These are phyloP conservation scores for Drosophila tripunctata DNA, from an alignment of 2,888 invertebrate species.

Conservation along the genomic window DNA sequence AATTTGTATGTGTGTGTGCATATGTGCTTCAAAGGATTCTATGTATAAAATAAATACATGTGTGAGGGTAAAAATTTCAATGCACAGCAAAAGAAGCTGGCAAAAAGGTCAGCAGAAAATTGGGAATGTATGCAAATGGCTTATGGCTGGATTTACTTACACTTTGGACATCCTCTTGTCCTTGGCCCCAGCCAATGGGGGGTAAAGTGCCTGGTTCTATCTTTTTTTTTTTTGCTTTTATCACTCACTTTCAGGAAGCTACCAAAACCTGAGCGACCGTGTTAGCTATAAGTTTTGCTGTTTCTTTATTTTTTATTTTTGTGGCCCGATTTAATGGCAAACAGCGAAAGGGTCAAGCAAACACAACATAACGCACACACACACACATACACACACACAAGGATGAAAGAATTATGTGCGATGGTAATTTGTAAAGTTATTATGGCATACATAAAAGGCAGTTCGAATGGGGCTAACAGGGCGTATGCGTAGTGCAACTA, in stretches of 20 bases:
- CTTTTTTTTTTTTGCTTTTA: conserved; percentile 39
- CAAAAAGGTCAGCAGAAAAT: conserved; percentile 47
- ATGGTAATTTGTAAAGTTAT: conserved; percentile 70
- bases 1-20: not conserved
- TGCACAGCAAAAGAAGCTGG: conserved; percentile 25
- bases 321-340: conserved; percentile 55
- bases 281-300: conserved; percentile 32
- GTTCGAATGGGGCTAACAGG: conserved; percentile 40
- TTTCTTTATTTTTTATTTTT: conserved; percentile 19
- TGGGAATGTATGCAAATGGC: conserved; percentile 73
- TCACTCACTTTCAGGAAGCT: conserved; percentile 47
- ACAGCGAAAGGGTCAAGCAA: conserved; percentile 53
- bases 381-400: too few species aligned
- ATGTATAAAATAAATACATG: conserved; percentile 18
- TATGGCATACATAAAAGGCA: conserved; percentile 41
- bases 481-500: conserved; percentile 45
- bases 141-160: conserved; percentile 72
- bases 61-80: conserved; percentile 15
- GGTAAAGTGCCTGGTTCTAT: too few species aligned
- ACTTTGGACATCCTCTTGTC: conserved; percentile 45
- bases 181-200: conserved; percentile 12
- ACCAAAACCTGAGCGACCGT: conserved; percentile 28
- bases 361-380: too few species aligned
- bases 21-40: conserved; percentile 12
- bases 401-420: conserved; percentile 51